Evolutionary conservation across 2,797 vertebrate genomes (phyloP).

Genomic region (Cossypha polioptera): DNA sequence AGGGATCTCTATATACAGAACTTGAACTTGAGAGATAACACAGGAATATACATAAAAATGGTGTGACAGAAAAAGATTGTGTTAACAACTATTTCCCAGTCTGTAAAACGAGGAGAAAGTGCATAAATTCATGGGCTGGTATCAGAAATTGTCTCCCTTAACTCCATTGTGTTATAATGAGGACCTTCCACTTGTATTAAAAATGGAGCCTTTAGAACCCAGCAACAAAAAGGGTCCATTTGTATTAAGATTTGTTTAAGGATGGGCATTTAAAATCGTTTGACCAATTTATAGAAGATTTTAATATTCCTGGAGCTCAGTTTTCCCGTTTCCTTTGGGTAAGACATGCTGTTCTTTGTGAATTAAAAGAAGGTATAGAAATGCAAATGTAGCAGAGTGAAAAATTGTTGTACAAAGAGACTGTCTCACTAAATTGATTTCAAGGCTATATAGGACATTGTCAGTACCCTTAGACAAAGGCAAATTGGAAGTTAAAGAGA

Average conservation of each 20-base stretch:
- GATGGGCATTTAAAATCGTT: conserved; percentile 63
- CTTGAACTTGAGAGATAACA: conserved; percentile 34
- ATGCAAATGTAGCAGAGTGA: conserved; percentile 75
- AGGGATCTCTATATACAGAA: background rate
- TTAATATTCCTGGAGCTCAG: conserved; percentile 64
- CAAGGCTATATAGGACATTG: conserved; percentile 67
- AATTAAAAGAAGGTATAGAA: conserved; percentile 75
- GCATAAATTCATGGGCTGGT: conserved; percentile 74
- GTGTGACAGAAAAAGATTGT: conserved; percentile 51
- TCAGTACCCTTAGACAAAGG: conserved; percentile 65
- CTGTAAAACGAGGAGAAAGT: conserved; percentile 54
- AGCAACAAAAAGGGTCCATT: conserved; percentile 64
- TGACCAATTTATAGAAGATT: conserved; percentile 62
- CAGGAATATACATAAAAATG: conserved; percentile 56
- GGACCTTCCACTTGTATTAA: conserved; percentile 63
- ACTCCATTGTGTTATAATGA: conserved; percentile 72
- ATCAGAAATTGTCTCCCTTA: conserved; percentile 70
- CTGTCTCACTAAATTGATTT: conserved; percentile 75
- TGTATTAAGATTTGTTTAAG: conserved; percentile 68
- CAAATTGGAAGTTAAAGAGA: conserved; percentile 62
- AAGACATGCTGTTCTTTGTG: conserved; percentile 61
- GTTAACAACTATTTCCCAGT: conserved; percentile 67
- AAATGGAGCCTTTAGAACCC: conserved; percentile 64
- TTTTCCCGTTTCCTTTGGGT: conserved; percentile 41
- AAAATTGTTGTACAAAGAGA: conserved; percentile 68